Conservation (phyloP, 2,888 invertebrate genomes). For the Orchestes rusci region DNA sequence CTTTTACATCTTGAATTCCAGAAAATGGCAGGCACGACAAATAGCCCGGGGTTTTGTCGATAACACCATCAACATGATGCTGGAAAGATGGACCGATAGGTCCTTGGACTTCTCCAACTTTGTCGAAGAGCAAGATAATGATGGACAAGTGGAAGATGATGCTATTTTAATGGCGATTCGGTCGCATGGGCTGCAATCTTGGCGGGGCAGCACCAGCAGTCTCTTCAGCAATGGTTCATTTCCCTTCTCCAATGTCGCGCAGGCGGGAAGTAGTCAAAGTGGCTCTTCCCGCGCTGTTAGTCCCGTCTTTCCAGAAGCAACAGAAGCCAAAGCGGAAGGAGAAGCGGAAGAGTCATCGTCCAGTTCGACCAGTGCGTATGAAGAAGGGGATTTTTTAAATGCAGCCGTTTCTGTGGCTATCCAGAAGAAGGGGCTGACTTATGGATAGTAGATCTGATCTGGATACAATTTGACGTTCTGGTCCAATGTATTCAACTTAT, state of each 20-base stretch:
- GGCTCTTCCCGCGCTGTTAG: too few relatives aligned
- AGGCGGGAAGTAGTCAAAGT: conserved; percentile 12
- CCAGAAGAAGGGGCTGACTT: conserved; percentile 62
- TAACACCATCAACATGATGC: conserved; percentile 61
- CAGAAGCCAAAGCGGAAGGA: conserved; percentile 33
- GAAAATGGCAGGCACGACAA: conserved; percentile 60
- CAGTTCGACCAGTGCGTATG: conserved; percentile 25
- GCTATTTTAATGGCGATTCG: conserved; percentile 69
- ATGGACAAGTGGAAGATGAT: conserved; percentile 58
- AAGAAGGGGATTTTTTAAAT: conserved; percentile 56
- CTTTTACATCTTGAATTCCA: too few relatives aligned
- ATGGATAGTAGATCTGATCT: too few relatives aligned
- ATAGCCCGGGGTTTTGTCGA: conserved; percentile 59
- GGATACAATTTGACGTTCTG: too few relatives aligned
- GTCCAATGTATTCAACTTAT: too few relatives aligned
- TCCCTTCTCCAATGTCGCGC: conserved; percentile 9
- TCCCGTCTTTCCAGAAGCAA: conserved; percentile 28
- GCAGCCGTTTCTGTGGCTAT: conserved; percentile 70
- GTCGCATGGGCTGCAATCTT: conserved; percentile 56
- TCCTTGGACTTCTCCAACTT: conserved; percentile 50
- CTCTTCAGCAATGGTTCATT: conserved; percentile 8
- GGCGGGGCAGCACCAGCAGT: conserved; percentile 4
- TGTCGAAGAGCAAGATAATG: conserved; percentile 49
- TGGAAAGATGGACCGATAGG: conserved; percentile 50
- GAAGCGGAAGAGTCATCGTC: conserved; percentile 23